Percentiles rank a stretch among this genome's conserved stretches.
Conservation (phyloP, 2,113 vertebrate genomes). For the Sakesphorus luctuosus region DNA sequence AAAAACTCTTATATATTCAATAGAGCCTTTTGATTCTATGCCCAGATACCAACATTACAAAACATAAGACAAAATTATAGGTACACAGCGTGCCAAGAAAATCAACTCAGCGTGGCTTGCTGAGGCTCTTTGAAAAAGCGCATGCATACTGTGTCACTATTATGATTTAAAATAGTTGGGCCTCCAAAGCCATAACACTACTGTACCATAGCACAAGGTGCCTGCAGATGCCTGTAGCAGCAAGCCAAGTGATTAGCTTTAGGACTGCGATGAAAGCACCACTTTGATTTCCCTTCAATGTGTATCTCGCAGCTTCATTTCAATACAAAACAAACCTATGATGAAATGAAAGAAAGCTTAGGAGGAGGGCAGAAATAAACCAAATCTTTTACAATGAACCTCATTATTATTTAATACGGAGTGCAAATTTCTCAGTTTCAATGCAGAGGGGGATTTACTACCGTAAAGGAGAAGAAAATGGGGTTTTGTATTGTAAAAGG, state of each 20-base stretch:
- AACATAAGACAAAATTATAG: slow-evolving; percentile 42
- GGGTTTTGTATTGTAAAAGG: not conserved
- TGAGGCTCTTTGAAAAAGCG: slow-evolving; percentile 42
- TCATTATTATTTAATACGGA: not conserved
- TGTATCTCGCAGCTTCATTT: not conserved
- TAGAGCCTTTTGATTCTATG: slow-evolving; percentile 41
- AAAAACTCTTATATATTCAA: not conserved
- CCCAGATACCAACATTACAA: slow-evolving; percentile 36
- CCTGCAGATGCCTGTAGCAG: slow-evolving; percentile 32
- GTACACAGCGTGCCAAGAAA: slow-evolving; percentile 37
- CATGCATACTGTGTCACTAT: slow-evolving; percentile 39
- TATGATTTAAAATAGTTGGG: slow-evolving; percentile 59
- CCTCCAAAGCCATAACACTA: not conserved
- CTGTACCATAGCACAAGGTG: slow-evolving; percentile 30
- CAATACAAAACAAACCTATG: not conserved
- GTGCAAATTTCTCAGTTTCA: not conserved
- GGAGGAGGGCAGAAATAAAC: not conserved
- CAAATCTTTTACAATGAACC: not conserved
- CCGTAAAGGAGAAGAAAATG: not conserved
- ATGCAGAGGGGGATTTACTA: not conserved
- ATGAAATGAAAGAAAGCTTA: slow-evolving; percentile 4
- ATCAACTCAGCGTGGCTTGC: slow-evolving; percentile 12
- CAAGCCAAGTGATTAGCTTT: slow-evolving; percentile 6
- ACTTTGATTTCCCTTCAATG: not conserved
- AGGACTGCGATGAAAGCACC: not conserved